phyloP scores from a whole-genome alignment of 92 coral and sea anemone species.

The Siderastrea radians region DNA sequence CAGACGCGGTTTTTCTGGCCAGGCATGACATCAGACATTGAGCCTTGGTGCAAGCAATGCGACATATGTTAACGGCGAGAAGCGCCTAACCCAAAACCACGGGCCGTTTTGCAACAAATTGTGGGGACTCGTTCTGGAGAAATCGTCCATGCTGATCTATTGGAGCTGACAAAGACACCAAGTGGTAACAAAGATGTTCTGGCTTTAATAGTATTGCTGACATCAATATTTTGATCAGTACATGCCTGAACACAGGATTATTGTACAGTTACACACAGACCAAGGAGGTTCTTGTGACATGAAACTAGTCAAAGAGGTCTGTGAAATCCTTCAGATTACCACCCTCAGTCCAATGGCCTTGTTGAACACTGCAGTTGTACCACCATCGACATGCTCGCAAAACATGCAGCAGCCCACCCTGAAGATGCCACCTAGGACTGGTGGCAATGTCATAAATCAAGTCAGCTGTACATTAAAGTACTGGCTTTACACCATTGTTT shows the following conservation, averaged over 20 bases:
- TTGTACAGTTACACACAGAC: constrained; percentile 12
- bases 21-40: constrained; percentile 18
- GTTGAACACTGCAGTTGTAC: neutral
- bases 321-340: too few species aligned
- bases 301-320: too few species aligned
- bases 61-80: too few species aligned
- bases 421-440: neutral
- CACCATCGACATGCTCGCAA: too few species aligned
- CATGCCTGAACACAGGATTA: neutral
- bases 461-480: constrained; percentile 51
- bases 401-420: too few species aligned
- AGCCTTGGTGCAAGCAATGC: neutral
- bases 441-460: constrained; percentile 35
- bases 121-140: constrained; percentile 21
- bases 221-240: too few species aligned
- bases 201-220: too few species aligned
- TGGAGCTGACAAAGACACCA: constrained; percentile 29
- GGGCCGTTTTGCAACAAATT: neutral
- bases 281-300: neutral
- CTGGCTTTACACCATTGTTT: constrained; percentile 43
- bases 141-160: constrained; percentile 32
- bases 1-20: constrained; percentile 29
- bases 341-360: neutral
- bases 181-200: too few species aligned
- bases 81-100: too few species aligned